Conservation (phyloP, 2,888 invertebrate species). For the Coelinius sp. region DNA sequence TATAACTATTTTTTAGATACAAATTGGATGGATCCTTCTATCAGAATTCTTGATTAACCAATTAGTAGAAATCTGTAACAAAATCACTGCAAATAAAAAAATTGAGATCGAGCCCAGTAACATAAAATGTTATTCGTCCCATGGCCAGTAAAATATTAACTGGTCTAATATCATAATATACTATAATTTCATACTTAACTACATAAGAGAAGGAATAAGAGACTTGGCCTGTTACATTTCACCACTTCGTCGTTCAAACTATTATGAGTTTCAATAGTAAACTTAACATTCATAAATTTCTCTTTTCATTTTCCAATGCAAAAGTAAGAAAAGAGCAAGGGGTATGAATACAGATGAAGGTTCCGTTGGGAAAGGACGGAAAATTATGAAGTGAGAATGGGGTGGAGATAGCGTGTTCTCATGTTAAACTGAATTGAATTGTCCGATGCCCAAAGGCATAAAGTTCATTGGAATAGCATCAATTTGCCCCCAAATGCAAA, state of each 20-base stretch:
- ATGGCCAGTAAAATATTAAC: too few relatives aligned
- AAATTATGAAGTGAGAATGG: conserved; percentile 43
- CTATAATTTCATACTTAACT: too few relatives aligned
- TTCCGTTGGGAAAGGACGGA: conserved; percentile 46
- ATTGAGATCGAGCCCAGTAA: too few relatives aligned
- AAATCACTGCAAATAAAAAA: too few relatives aligned
- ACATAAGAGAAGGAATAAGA: too few relatives aligned
- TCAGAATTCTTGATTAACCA: conserved; percentile 48
- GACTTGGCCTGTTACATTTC: not conserved
- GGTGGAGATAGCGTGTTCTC: conserved; percentile 28
- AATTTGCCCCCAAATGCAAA: not conserved
- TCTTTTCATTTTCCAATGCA: conserved; percentile 48
- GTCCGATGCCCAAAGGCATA: not conserved
- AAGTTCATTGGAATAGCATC: not conserved
- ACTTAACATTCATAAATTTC: not conserved
- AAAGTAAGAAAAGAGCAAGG: conserved; percentile 64
- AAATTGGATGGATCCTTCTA: conserved; percentile 58
- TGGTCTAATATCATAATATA: too few relatives aligned
- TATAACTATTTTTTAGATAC: conserved; percentile 51
- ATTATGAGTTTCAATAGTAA: not conserved
- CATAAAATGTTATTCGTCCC: too few relatives aligned
- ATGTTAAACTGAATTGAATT: conserved; percentile 1
- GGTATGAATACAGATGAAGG: conserved; percentile 35
- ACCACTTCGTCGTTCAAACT: not conserved
- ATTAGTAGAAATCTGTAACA: conserved; percentile 45